Evolutionary conservation across 2,113 vertebrate species (phyloP).

Genomic region (Amazona guildingii): DNA sequence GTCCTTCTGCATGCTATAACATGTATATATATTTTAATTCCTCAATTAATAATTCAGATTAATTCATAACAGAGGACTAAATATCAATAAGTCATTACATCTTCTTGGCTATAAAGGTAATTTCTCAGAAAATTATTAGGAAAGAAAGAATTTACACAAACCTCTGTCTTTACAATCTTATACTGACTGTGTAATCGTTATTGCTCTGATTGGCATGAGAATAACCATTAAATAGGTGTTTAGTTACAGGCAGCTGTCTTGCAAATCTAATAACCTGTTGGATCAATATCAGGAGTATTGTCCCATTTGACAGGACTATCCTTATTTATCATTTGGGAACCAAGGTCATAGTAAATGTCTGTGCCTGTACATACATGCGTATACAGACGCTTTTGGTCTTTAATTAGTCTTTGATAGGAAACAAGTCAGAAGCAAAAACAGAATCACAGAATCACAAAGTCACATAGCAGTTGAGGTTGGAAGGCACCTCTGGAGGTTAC

Average conservation of each 20-base stretch:
- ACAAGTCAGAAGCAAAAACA: background rate
- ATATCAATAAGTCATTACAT: slow-evolving; percentile 44
- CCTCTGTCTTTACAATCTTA: background rate
- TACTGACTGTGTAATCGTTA: background rate
- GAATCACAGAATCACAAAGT: background rate
- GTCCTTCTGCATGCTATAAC: background rate
- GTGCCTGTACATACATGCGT: background rate
- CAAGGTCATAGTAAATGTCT: background rate
- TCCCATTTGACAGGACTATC: background rate
- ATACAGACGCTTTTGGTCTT: background rate
- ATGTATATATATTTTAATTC: slow-evolving; percentile 1
- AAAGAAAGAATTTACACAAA: slow-evolving; percentile 46
- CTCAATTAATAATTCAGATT: slow-evolving; percentile 61
- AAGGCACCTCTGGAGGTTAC: background rate
- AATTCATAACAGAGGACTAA: slow-evolving; percentile 34
- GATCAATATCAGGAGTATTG: background rate
- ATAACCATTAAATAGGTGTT: background rate
- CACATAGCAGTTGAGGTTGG: background rate
- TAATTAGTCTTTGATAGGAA: background rate
- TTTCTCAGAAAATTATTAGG: slow-evolving; percentile 24
- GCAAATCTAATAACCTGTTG: slow-evolving; percentile 10
- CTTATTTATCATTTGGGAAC: background rate
- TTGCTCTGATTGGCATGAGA: background rate
- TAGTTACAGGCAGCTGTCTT: slow-evolving; percentile 19
- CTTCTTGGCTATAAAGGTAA: slow-evolving; percentile 26